Evolutionary conservation across 2,888 invertebrate species (phyloP), one percentile per base, ranked within the genome.

Genomic region (Rhopalosiphum nymphaeae): DNA sequence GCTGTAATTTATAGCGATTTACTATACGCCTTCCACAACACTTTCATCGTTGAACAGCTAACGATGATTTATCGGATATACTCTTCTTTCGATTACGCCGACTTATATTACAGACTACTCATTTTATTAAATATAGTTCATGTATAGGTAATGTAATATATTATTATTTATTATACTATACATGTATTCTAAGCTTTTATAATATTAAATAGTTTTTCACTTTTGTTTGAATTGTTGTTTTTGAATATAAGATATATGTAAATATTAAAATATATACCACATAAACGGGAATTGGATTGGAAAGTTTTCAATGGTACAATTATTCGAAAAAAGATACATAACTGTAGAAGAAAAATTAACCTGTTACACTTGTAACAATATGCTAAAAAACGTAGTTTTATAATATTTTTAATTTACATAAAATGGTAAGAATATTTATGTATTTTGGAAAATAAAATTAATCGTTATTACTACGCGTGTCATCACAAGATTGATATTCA

Each of bases 1-100:
- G 67, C n/a, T n/a, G n/a, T 67, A 67, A n/a, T 67, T 67, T 67
- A n/a, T 67, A 67, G 67, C 67, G 67, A 67, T 67, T 67, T n/a
- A 67, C 61, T 9, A 10, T 9, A 29, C 29, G 3, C 29, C 61
- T 29, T 61, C 10, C 67, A 67, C 67, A n/a, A n/a, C n/a, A 16
- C n/a, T 53, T 53, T 21, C 16, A 53, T 67, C n/a, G 5, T 67
- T 29, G n/a, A 5, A 67, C n/a, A 67, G n/a, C 13, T 16, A n/a
- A 67, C 9, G 67, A 67, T 67, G 67, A n/a, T n/a, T 67, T 67
- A 61, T 67, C n/a, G 16, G n/a, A 67, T n/a, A 67, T n/a, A 67
- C 67, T n/a, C 16, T 67, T 16, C 16, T 16, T n/a, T 16, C n/a
- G 67, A 67, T 67, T n/a, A 67, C 16, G n/a, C 16, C n/a, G n/a